These are phyloP conservation scores for Drosophila eugracilis DNA, from an alignment of 1,140 invertebrate species.

Conservation along the genomic window DNA sequence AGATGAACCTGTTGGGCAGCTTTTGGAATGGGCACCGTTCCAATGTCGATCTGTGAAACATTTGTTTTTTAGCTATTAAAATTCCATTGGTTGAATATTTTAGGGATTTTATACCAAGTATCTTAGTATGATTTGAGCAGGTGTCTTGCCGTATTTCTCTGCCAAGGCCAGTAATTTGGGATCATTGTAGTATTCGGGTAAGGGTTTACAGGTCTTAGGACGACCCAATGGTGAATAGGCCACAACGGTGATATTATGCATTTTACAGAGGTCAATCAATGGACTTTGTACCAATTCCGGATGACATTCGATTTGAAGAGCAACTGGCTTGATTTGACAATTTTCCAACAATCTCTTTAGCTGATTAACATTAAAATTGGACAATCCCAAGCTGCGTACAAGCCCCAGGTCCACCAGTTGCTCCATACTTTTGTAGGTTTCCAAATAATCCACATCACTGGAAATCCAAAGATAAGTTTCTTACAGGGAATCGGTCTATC, in stretches of 20 bases:
- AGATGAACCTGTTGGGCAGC: constrained; percentile 90
- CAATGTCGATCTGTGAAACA: constrained; percentile 88
- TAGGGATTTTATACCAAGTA: constrained; percentile 84
- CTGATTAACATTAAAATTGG: constrained; percentile 95
- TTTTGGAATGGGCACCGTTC: constrained; percentile 92
- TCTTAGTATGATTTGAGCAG: constrained; percentile 89
- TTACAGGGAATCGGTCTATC: background rate
- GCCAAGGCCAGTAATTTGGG: constrained; percentile 87
- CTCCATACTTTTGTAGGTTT: constrained; percentile 96
- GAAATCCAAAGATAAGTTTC: constrained; percentile 18
- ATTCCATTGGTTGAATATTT: background rate
- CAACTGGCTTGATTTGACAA: constrained; percentile 90
- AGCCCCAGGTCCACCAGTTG: constrained; percentile 89
- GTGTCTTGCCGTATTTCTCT: constrained; percentile 88
- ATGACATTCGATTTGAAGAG: constrained; percentile 93
- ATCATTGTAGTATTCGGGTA: constrained; percentile 77
- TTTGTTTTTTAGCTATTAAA: constrained; percentile 12
- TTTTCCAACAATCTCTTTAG: constrained; percentile 89
- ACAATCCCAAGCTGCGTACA: constrained; percentile 92
- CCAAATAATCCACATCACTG: constrained; percentile 90
- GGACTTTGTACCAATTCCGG: constrained; percentile 92
- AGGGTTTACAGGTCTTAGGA: constrained; percentile 83
- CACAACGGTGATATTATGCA: constrained; percentile 88
- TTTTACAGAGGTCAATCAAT: constrained; percentile 89
- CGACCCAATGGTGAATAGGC: constrained; percentile 93